Evolutionary conservation across 2,113 vertebrate species (phyloP), one percentile per base, ranked within the genome.

Genomic region (Prochilodus magdalenae): DNA sequence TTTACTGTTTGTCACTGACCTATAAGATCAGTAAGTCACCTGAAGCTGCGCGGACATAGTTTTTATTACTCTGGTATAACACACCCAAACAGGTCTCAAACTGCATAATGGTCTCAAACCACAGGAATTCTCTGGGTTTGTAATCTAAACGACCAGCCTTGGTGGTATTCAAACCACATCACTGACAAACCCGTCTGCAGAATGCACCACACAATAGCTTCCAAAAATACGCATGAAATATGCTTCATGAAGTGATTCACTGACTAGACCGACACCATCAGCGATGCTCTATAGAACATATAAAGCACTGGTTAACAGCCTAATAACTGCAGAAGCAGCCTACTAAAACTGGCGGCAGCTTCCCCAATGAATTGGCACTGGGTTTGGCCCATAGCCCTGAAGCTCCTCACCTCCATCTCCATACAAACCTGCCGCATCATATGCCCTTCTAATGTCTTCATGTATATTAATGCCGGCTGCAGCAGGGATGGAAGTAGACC

Each of bases 371-470:
- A 70, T 11, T n/a, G 40, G 20, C 22, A 63, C 49, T 70, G 44
- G 49, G 44, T 65, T 73, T 75, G 73, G 73, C 49, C 49, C 30
- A 59, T 6, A 47, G 49, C 80, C 67, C 65, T 73, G 53, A 63
- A 70, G 62, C 20, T 5, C 53, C 27, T 75, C 53, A 82, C 47
- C 63, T 36, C 33, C 24, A 82, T 47, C 49, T 75, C 30, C 73
- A 57, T 70, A 76, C 73, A 82, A 76, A 82, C 69, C 65, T 30
- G 33, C 33, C 47, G 44, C 26, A 70, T 75, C 80, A 82, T 75
- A 70, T 60, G 80, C 33, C 63, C 74, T 76, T 60, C 53, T 82
- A 59, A 75, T 82, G 65, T 82, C 63, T 82, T 75, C 80, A 82
- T 82, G 73, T 70, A 70, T 76, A 75, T 82, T 82, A 33, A 82